Percentiles rank a stretch among this genome's conserved stretches.
Conservation (phyloP, 2,888 invertebrate genomes). For the Pristionchus entomophagus region DNA sequence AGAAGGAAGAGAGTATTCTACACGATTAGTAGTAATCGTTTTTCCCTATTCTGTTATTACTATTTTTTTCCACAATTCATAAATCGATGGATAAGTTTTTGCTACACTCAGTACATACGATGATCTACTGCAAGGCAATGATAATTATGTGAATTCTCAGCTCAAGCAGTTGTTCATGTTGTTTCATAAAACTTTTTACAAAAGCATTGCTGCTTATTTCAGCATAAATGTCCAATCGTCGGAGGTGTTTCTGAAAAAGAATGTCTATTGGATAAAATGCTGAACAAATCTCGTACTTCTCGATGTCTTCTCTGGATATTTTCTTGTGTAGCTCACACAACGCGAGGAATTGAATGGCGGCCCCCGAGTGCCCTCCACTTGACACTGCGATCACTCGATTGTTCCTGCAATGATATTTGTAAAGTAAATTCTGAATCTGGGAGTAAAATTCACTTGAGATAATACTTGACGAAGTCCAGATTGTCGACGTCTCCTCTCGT, state of each 20-base stretch:
- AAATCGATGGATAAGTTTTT: too few species aligned
- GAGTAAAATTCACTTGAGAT: slow-evolving; percentile 68
- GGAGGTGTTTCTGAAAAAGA: background rate
- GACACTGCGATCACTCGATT: slow-evolving; percentile 34
- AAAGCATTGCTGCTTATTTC: slow-evolving; percentile 39
- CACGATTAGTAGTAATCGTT: too few species aligned
- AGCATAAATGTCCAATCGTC: slow-evolving; percentile 41
- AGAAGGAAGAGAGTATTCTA: too few species aligned
- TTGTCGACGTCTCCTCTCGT: slow-evolving; percentile 82
- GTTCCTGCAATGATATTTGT: background rate
- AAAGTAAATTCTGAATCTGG: too few species aligned
- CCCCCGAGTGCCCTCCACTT: background rate
- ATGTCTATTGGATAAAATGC: too few species aligned
- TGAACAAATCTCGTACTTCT: slow-evolving; percentile 17
- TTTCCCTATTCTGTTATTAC: too few species aligned
- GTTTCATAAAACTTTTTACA: too few species aligned
- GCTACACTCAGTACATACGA: too few species aligned
- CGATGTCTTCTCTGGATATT: slow-evolving; percentile 41
- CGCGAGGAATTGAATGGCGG: slow-evolving; percentile 43
- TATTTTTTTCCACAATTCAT: too few species aligned
- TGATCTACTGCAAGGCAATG: too few species aligned
- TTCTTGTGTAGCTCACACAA: slow-evolving; percentile 22
- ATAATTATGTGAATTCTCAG: too few species aligned
- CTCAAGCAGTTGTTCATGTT: too few species aligned
- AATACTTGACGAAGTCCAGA: slow-evolving; percentile 77